A percentile compares a stretch with the other conserved stretches of the same genome.
These are phyloP conservation scores for Aegithalos caudatus DNA, from an alignment of 2,113 vertebrate species.

Conservation along the genomic window DNA sequence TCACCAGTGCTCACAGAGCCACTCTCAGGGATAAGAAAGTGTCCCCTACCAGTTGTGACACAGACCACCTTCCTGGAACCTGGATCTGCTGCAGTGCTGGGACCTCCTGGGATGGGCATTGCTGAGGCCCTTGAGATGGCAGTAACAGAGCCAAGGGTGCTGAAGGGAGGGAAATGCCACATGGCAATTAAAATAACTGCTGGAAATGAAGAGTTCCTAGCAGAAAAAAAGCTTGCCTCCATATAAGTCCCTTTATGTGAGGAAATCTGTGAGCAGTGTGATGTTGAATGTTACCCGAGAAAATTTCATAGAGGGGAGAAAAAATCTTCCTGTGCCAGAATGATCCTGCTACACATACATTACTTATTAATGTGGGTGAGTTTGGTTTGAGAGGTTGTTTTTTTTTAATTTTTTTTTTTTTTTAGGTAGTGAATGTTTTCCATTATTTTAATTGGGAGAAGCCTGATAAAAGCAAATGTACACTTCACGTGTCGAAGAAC, in stretches of 20 bases:
- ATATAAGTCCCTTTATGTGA: neutral
- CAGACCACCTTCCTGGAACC: rapidly evolving
- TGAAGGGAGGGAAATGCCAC: neutral
- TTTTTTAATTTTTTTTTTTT: neutral
- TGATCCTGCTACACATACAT: neutral
- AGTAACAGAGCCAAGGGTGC: neutral
- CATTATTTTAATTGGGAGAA: conserved; percentile 8
- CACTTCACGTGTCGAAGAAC: conserved; percentile 7
- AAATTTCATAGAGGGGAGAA: neutral
- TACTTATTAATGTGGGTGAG: neutral
- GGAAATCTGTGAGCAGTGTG: neutral
- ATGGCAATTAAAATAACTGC: neutral
- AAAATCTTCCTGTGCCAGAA: neutral
- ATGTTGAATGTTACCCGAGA: neutral
- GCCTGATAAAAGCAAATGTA: conserved; percentile 18
- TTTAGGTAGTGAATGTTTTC: conserved; percentile 18
- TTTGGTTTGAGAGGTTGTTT: neutral
- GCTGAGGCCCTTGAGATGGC: neutral
- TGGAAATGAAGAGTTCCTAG: neutral
- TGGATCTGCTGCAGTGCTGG: neutral
- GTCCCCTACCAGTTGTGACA: neutral
- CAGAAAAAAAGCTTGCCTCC: neutral
- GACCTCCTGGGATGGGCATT: too few species aligned
- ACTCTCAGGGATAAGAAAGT: neutral
- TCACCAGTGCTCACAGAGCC: neutral